Percentiles rank a stretch among this genome's conserved stretches.
These are phyloP conservation scores for Habroteleia sp. DNA, from an alignment of 2,888 invertebrate genomes.

Conservation along the genomic window DNA sequence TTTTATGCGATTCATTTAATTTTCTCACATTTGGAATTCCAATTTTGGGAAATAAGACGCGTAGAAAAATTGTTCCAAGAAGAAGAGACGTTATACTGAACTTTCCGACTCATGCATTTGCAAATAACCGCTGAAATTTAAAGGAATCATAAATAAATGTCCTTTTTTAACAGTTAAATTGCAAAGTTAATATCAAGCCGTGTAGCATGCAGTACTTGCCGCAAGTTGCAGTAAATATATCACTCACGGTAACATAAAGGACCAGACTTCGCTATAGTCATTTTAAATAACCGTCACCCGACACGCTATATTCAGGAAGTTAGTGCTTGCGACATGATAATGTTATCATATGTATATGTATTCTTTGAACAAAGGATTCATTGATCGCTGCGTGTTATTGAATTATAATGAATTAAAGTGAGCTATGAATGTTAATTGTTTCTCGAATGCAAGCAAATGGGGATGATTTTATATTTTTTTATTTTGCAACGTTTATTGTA, in stretches of 20 bases:
- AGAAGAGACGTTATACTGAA: too few relatives aligned
- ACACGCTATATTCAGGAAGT: constrained; percentile 37
- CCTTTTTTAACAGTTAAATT: constrained; percentile 27
- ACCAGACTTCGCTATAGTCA: constrained; percentile 13
- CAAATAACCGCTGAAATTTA: constrained; percentile 21
- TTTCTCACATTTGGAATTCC: too few relatives aligned
- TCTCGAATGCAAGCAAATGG: too few relatives aligned
- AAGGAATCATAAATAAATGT: constrained; percentile 36
- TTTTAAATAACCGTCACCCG: constrained; percentile 40
- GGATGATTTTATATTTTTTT: too few relatives aligned
- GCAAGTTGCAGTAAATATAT: constrained; percentile 42
- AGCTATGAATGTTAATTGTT: too few relatives aligned
- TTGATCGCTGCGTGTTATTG: constrained; percentile 1
- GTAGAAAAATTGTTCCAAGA: too few relatives aligned
- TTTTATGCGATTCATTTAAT: too few relatives aligned
- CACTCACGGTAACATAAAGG: constrained; percentile 42
- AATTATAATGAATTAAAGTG: constrained; percentile 7
- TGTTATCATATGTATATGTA: constrained; percentile 20
- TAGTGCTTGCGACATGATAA: constrained; percentile 23
- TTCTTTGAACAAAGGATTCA: not conserved
- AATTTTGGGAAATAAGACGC: too few relatives aligned
- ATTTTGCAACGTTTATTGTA: too few relatives aligned
- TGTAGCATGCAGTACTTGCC: constrained; percentile 15
- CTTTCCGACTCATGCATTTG: constrained; percentile 21
- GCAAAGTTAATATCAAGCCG: constrained; percentile 44